Evolutionary conservation across 2,797 vertebrate species (phyloP).

Genomic region (Champsocephalus esox): DNA sequence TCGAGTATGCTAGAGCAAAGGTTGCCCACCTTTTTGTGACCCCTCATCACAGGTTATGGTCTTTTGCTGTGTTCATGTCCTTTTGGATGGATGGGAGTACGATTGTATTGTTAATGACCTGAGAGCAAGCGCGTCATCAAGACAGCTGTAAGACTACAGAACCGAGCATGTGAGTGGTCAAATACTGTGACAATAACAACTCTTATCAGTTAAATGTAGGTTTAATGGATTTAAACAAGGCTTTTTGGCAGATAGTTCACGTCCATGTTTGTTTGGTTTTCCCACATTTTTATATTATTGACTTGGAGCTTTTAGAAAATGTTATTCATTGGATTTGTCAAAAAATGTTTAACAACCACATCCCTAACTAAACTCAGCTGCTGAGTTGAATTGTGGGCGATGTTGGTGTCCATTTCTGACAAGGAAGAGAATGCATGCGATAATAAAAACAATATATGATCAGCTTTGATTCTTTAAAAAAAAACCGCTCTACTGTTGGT

Average conservation of each 20-base stretch:
- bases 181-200: neutral
- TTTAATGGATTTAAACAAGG: neutral
- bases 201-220: neutral
- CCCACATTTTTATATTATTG: neutral
- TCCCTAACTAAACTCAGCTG: neutral
- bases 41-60: neutral
- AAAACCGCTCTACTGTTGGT: neutral
- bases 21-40: slow-evolving; percentile 1
- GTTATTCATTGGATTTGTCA: no score
- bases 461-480: neutral
- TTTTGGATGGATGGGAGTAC: neutral
- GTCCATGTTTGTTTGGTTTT: neutral
- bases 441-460: neutral
- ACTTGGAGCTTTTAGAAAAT: neutral
- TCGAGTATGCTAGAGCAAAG: neutral
- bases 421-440: no score
- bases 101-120: neutral
- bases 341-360: no score
- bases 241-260: neutral
- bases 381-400: neutral
- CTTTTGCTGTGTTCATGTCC: neutral
- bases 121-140: neutral
- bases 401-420: neutral
- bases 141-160: neutral
- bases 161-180: no score